These are phyloP conservation scores for Lepidurus couesii DNA, from an alignment of 1,140 invertebrate species.

Conservation along the genomic window DNA sequence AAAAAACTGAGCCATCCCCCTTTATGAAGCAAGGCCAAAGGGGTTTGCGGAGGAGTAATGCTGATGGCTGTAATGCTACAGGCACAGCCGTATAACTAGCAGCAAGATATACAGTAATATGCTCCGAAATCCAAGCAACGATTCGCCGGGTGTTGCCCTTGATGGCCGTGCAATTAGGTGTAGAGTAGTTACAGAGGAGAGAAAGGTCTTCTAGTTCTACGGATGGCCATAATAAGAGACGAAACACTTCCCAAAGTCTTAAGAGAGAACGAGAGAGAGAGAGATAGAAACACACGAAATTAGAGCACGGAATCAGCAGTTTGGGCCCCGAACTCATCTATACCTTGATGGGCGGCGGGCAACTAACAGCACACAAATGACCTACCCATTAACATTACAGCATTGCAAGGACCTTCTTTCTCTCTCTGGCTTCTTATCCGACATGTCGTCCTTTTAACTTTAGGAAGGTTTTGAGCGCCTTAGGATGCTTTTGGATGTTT, in stretches of 20 bases:
- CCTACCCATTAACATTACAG: conserved; percentile 16
- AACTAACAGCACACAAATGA: conserved; percentile 19
- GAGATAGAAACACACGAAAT: neutral
- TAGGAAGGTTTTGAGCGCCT: no score
- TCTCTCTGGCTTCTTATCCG: neutral
- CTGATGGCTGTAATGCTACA: neutral
- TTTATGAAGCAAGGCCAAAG: no score
- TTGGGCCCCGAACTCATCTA: neutral
- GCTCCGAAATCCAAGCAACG: neutral
- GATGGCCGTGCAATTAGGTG: neutral
- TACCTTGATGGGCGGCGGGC: conserved; percentile 17
- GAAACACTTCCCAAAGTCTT: neutral
- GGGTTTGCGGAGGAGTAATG: neutral
- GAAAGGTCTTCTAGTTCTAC: neutral
- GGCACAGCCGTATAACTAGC: neutral
- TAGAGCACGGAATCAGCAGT: conserved; percentile 8
- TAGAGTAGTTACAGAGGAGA: neutral
- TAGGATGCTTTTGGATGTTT: neutral
- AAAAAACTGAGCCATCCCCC: no score
- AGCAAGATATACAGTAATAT: neutral
- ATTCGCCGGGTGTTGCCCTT: neutral
- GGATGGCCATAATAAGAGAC: neutral
- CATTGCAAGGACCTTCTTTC: neutral
- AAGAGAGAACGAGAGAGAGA: neutral
- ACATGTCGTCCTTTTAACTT: no score